Evolutionary conservation across 2,797 vertebrate genomes (phyloP).

Genomic region (Staurois parvus): DNA sequence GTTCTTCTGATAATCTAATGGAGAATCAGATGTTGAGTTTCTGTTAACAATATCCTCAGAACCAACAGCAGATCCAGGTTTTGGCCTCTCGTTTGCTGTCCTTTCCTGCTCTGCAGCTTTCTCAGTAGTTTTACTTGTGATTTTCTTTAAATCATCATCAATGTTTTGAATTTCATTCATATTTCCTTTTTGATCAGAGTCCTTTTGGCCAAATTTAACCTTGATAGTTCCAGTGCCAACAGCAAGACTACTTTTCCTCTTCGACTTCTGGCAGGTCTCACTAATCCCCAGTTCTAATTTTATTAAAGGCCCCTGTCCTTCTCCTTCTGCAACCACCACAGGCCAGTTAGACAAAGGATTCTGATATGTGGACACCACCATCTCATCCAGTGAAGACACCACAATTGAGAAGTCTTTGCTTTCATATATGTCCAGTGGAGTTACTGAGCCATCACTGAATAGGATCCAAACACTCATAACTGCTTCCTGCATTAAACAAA

Average conservation of each 20-base stretch:
- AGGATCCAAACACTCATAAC: conserved; percentile 90
- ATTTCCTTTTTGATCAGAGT: conserved; percentile 71
- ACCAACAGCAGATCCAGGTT: conserved; percentile 75
- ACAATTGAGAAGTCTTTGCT: conserved; percentile 90
- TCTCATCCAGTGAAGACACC: conserved; percentile 88
- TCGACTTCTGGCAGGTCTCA: conserved; percentile 94
- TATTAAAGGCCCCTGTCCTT: conserved; percentile 90
- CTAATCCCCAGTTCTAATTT: conserved; percentile 94
- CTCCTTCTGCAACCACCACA: conserved; percentile 84
- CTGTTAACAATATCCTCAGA: conserved; percentile 81
- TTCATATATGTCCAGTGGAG: conserved; percentile 93
- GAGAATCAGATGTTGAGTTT: conserved; percentile 83
- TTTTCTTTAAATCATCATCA: conserved; percentile 78
- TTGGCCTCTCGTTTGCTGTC: conserved; percentile 78
- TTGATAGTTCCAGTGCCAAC: conserved; percentile 85
- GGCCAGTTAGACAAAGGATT: conserved; percentile 84
- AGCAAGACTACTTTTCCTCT: conserved; percentile 91
- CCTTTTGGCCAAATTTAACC: conserved; percentile 85
- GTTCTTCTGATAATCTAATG: conserved; percentile 73
- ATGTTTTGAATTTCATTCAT: conserved; percentile 77
- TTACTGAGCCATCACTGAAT: conserved; percentile 94
- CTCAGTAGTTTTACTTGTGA: conserved; percentile 78
- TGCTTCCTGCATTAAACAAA: conserved; percentile 83
- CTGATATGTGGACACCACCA: conserved; percentile 85
- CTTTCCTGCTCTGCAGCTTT: conserved; percentile 77